A percentile compares a stretch with the other conserved stretches of the same genome.
These are phyloP conservation scores for Drosophila pallidifrons DNA, from an alignment of 1,140 invertebrate species.

Conservation along the genomic window DNA sequence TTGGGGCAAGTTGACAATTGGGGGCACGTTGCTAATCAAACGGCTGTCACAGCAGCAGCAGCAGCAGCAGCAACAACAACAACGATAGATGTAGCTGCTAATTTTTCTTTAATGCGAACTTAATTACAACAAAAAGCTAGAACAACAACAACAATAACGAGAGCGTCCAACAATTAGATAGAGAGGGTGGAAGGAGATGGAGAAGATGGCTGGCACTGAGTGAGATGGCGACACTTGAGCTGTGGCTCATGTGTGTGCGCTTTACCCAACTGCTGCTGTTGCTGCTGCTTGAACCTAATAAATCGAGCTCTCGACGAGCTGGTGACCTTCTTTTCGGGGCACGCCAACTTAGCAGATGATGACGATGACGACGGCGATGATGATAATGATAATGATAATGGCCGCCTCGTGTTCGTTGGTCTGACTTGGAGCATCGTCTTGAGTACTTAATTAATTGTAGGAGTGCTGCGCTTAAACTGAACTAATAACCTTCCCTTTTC, in stretches of 20 bases:
- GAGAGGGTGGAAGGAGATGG: background rate
- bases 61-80: background rate
- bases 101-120: conserved; percentile 81
- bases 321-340: conserved; percentile 72
- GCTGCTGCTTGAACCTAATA: conserved; percentile 76
- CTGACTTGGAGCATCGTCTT: conserved; percentile 71
- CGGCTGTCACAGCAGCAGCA: conserved; percentile 34
- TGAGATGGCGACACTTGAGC: conserved; percentile 62
- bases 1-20: conserved; percentile 31
- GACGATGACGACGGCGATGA: conserved; percentile 4
- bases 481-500: conserved; percentile 77
- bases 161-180: conserved; percentile 61
- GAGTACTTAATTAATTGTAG: conserved; percentile 82
- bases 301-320: conserved; percentile 74
- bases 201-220: conserved; percentile 3
- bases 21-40: conserved; percentile 55
- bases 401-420: conserved; percentile 23
- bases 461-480: conserved; percentile 70
- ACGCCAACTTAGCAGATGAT: conserved; percentile 15
- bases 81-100: conserved; percentile 60
- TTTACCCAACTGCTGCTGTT: conserved; percentile 51
- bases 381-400: conserved; percentile 22
- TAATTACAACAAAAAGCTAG: conserved; percentile 63
- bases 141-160: conserved; percentile 1
- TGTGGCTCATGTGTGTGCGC: conserved; percentile 22